Evolutionary conservation across 2,113 vertebrate genomes (phyloP), one percentile per base, ranked within the genome.

Genomic region (Burhinus oedicnemus): DNA sequence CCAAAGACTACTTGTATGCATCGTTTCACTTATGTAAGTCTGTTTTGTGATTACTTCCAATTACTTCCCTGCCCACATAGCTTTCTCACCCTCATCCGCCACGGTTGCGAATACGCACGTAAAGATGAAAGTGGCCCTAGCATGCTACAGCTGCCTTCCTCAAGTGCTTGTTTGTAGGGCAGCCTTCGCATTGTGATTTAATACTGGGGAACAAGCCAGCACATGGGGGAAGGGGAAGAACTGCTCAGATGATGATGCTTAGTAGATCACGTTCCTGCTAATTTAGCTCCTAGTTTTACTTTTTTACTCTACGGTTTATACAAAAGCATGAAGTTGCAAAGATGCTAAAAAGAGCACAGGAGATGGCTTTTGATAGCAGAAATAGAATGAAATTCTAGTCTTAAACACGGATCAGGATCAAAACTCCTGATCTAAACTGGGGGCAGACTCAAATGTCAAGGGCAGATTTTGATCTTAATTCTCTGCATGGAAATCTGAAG

Each of bases 11-110:
- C 85, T 97, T 97, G 83, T 81, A 87, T 92, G 89, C 86, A 96
- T 97, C 65, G 11, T 95, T 95, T 89, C 92, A 89, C 82, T 98
- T 96, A 83, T 27, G 90, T 65, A 96, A 93, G 91, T 90, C 96
- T 88, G 94, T 65, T 97, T 66, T 89, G 79, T 91, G 95, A 96
- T 95, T 93, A 74, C 66, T 92, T 66, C 75, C 60, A 94, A 85
- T 95, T 84, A 68, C 77, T 95, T 94, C 87, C 81, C 91, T 94
- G 66, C 96, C 97, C 94, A 96, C 45, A 2, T 93, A 66, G 89
- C 93, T 92, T 91, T 92, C 83, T 96, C 93, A 87, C 84, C 76
- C 93, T 91, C 84, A 87, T 93, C 90, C 0, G 1, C 92, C 92
- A 88, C 2, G 0, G 93, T 70, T 95, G 47, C 6, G 6, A 93